Evolutionary conservation across 2,797 vertebrate genomes (phyloP), one percentile per base, ranked within the genome.

Genomic region (Huso huso): DNA sequence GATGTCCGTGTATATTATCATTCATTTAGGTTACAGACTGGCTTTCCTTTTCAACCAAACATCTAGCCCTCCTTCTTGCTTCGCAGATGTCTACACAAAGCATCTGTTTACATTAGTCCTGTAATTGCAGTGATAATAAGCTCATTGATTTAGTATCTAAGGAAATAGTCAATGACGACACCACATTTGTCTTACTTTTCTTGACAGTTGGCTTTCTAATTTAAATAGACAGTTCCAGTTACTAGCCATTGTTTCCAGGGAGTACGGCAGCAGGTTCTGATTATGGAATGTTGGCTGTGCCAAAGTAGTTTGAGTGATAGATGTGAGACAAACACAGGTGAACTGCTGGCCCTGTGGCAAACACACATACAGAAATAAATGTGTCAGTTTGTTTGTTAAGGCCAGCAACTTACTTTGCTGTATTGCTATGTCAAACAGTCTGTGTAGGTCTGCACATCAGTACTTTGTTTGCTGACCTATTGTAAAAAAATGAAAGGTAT

Each of bases 61-160:
- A 82, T 86, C 83, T 84, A 83, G 81, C 84, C 81, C 84, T 84
- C 86, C 87, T 85, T 90, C 87, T 87, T 88, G 86, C 89, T 87
- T 87, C 85, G 79, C 84, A 87, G 77, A 90, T 88, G 89, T 91
- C 90, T 87, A 83, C 84, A 81, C 76, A 70, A 74, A 91, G 83
- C 91, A 93, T 94, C 91, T 95, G 91, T 93, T 93, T 94, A 92
- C 91, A 91, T 93, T 90, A 93, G 89, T 88, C 87, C 84, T 90
- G 86, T 92, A 93, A 94, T 94, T 94, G 88, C 84, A 79, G 90
- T 87, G 88, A 94, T 94, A 94, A 95, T 93, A 91, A 93, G 88
- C 82, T 89, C 91, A 90, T 91, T 94, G 93, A 93, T 95, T 93
- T 86, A 86, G 88, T 88, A 90, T 90, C 89, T 93, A 86, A 94